These are phyloP conservation scores for Ichneumoninae sp. DNA, from an alignment of 2,888 invertebrate genomes.

Conservation along the genomic window DNA sequence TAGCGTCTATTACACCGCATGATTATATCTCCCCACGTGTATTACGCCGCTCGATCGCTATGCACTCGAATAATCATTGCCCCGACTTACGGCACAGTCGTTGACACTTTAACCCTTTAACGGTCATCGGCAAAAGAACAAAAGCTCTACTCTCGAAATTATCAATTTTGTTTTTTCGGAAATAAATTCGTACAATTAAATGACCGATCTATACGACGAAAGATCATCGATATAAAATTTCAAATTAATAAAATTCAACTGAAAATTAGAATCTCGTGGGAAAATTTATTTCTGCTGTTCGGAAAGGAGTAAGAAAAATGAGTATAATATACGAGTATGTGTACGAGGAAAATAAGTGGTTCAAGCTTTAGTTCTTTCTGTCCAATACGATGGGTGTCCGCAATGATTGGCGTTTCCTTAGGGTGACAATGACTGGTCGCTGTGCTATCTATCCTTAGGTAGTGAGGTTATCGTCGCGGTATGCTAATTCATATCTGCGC, in stretches of 20 bases:
- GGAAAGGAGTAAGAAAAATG: too few species aligned
- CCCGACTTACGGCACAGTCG: background rate
- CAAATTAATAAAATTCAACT: background rate
- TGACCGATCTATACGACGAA: too few species aligned
- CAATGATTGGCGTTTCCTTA: background rate
- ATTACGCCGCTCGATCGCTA: slow-evolving; percentile 33
- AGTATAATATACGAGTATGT: too few species aligned
- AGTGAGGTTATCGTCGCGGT: slow-evolving; percentile 10
- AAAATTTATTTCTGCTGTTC: background rate
- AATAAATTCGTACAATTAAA: background rate
- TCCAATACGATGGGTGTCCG: background rate
- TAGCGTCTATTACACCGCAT: slow-evolving; percentile 38
- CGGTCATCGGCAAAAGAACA: background rate
- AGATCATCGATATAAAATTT: background rate
- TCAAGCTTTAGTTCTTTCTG: background rate
- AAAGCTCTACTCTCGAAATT: background rate
- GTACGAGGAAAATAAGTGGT: background rate
- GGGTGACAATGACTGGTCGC: slow-evolving; percentile 9
- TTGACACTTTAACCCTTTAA: slow-evolving; percentile 1
- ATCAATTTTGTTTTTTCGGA: background rate
- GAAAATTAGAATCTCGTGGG: background rate
- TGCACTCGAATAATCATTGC: background rate
- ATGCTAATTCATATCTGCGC: slow-evolving; percentile 21
- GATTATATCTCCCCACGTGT: slow-evolving; percentile 37
- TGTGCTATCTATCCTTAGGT: slow-evolving; percentile 32